Conservation (phyloP, 2,888 invertebrate species). For the Apodemia duryi region DNA sequence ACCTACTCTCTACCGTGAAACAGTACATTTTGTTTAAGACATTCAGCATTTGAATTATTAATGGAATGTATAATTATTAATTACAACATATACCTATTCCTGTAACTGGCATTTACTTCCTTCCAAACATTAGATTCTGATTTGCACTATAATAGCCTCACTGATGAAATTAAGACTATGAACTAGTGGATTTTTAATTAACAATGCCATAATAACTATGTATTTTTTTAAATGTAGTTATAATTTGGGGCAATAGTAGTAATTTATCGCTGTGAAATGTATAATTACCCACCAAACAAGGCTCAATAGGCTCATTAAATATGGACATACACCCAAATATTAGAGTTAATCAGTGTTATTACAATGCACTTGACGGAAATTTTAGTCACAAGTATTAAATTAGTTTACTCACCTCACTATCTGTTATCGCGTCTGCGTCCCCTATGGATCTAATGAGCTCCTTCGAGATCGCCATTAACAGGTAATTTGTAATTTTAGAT, state of each 20-base stretch:
- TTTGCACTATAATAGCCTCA: too few relatives aligned
- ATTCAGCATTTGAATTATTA: too few relatives aligned
- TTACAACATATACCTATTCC: too few relatives aligned
- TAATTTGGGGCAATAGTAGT: background rate
- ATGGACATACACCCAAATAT: conserved; percentile 4
- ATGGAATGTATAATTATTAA: too few relatives aligned
- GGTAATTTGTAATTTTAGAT: conserved; percentile 74
- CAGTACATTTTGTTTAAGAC: too few relatives aligned
- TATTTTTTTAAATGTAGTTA: background rate
- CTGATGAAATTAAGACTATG: too few relatives aligned
- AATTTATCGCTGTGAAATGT: background rate
- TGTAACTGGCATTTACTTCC: too few relatives aligned
- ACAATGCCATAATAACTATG: too few relatives aligned
- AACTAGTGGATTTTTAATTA: too few relatives aligned
- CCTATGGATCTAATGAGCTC: conserved; percentile 74
- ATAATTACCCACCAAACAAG: background rate
- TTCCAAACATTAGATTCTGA: too few relatives aligned
- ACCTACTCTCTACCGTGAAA: too few relatives aligned
- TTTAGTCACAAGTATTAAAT: conserved; percentile 54
- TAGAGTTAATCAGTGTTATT: conserved; percentile 10
- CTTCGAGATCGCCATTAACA: conserved; percentile 74
- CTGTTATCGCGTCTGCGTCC: conserved; percentile 74
- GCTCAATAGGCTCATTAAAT: background rate
- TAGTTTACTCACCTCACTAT: conserved; percentile 67
- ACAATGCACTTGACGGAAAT: conserved; percentile 35